Evolutionary conservation across 2,113 vertebrate species (phyloP).

Genomic region (Phocoena phocoena): DNA sequence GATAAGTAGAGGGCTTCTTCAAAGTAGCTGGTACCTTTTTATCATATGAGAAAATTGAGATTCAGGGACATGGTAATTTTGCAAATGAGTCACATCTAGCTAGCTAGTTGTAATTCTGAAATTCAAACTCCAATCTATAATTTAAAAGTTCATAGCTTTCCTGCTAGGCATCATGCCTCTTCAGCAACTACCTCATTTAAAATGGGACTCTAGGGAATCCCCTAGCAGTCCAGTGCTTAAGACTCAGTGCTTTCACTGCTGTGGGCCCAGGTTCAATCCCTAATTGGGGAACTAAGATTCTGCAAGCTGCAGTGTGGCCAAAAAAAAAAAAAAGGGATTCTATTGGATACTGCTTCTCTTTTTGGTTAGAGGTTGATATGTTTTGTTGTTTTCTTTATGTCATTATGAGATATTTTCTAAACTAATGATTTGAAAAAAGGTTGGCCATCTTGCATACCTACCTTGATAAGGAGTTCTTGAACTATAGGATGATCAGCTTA

Average conservation of each 20-base stretch:
- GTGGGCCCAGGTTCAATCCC: not conserved
- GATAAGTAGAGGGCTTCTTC: not conserved
- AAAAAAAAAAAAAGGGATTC: not conserved
- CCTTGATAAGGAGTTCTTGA: not conserved
- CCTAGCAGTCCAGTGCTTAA: not conserved
- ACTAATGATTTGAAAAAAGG: not conserved
- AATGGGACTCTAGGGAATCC: not conserved
- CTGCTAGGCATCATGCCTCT: not conserved
- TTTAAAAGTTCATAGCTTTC: not conserved
- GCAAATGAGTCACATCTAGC: not conserved
- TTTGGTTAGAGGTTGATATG: not conserved
- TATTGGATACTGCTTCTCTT: not conserved
- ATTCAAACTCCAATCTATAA: not conserved
- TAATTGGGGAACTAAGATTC: not conserved
- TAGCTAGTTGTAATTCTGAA: not conserved
- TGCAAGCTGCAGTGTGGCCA: not conserved
- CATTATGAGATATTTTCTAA: not conserved
- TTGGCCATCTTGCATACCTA: not conserved
- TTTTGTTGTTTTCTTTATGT: not conserved
- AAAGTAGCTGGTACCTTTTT: not conserved
- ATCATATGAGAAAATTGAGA: not conserved
- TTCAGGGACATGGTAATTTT: not conserved
- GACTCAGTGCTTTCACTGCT: not conserved
- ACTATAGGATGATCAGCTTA: not conserved
- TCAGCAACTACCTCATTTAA: not conserved